Evolutionary conservation across 2,797 vertebrate species (phyloP).

Genomic region (Telmatherina bonti): DNA sequence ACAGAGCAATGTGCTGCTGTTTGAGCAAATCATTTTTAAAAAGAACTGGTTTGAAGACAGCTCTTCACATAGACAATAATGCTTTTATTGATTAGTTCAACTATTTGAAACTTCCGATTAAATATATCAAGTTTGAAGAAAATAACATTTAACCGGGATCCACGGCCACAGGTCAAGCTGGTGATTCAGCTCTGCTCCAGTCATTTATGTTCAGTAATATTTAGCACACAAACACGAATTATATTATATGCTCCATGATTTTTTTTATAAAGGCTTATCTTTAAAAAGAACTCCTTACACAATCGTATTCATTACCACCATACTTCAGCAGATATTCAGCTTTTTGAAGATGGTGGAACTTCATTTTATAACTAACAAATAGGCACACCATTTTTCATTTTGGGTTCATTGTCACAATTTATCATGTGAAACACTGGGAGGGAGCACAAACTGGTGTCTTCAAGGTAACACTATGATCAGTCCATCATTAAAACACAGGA

Average conservation of each 20-base stretch:
- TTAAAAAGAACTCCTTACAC: constrained; percentile 31
- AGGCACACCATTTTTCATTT: not conserved
- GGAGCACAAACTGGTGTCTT: not conserved
- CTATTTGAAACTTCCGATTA: not conserved
- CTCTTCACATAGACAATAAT: constrained; percentile 1
- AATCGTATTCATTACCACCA: constrained; percentile 28
- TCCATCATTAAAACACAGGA: not conserved
- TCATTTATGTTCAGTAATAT: constrained; percentile 9
- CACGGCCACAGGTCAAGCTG: constrained; percentile 1
- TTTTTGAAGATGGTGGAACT: constrained; percentile 11
- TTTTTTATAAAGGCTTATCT: constrained; percentile 36
- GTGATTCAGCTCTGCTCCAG: constrained; percentile 8
- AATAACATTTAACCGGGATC: constrained; percentile 5
- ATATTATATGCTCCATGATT: constrained; percentile 32
- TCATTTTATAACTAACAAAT: not conserved
- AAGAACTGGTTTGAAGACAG: constrained; percentile 18
- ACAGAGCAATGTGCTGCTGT: constrained; percentile 19
- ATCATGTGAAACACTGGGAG: not conserved
- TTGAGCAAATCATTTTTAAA: constrained; percentile 23
- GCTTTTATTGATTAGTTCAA: constrained; percentile 3
- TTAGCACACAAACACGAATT: constrained; percentile 25
- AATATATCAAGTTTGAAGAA: constrained; percentile 6
- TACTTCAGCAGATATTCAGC: constrained; percentile 23
- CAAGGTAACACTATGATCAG: not conserved
- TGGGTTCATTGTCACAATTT: not conserved